Conservation (phyloP, 2,888 invertebrate species). For the Polylopha cassiicola region DNA sequence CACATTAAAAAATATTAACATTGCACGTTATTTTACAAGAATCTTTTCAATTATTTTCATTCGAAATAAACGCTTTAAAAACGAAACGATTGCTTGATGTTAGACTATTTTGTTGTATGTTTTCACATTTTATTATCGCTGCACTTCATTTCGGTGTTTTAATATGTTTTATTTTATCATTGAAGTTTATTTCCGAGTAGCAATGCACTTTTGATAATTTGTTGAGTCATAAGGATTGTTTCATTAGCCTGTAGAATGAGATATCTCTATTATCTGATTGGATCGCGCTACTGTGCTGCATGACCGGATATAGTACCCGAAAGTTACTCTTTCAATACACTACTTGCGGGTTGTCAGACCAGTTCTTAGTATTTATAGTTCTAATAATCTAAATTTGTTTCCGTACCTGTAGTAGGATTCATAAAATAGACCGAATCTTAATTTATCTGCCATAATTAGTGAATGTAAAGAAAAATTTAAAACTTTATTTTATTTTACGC, state of each 20-base stretch:
- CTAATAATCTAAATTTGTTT: slow-evolving; percentile 6
- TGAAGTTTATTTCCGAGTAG: slow-evolving; percentile 48
- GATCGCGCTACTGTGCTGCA: slow-evolving; percentile 60
- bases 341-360: not conserved
- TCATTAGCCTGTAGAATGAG: slow-evolving; percentile 61
- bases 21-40: slow-evolving; percentile 64
- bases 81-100: slow-evolving; percentile 68
- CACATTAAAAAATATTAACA: slow-evolving; percentile 69
- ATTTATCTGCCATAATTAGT: slow-evolving; percentile 1
- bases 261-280: slow-evolving; percentile 54
- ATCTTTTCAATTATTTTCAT: slow-evolving; percentile 42
- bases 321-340: not conserved
- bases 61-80: slow-evolving; percentile 68
- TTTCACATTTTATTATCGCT: slow-evolving; percentile 64
- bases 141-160: slow-evolving; percentile 69
- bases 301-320: slow-evolving; percentile 42
- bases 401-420: too few species aligned
- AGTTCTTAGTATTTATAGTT: slow-evolving; percentile 7
- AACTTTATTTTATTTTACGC: slow-evolving; percentile 7
- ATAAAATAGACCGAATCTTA: too few species aligned
- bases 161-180: slow-evolving; percentile 47
- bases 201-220: slow-evolving; percentile 47
- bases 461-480: slow-evolving; percentile 1
- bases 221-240: slow-evolving; percentile 47
- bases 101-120: slow-evolving; percentile 59